Evolutionary conservation across 2,797 vertebrate genomes (phyloP), one percentile per base, ranked within the genome.

Genomic region (Melanogrammus aeglefinus): DNA sequence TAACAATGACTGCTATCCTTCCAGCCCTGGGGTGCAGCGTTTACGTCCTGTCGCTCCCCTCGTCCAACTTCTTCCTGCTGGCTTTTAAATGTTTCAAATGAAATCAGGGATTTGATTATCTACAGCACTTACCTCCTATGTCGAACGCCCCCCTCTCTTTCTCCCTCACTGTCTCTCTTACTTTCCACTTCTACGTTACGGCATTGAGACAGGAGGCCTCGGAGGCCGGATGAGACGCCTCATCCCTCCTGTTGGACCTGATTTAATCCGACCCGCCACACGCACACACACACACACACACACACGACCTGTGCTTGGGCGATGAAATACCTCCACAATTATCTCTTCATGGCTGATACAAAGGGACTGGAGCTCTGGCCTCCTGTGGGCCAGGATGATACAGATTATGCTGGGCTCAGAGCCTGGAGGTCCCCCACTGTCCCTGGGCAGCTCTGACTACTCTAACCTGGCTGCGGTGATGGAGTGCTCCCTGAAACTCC

Each of bases 311-410:
- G 86, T 89, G 83, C 78, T 87, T 81, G 88, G 88, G 80, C 87
- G 88, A 84, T 85, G 85, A 90, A 88, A 91, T 88, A 90, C 85
- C 85, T 63, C 79, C 38, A 87, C 88, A 91, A 92, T 92, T 91
- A 92, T 92, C 88, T 83, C 80, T 88, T 92, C 91, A 90, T 6
- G 84, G 79, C 88, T 93, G 91, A 93, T 92, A 90, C 84, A 92
- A 91, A 87, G 84, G 75, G 88, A 92, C 88, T 86, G 83, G 78
- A 82, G 76, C 82, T 83, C 81, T 83, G 82, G 83, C 83, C 86
- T 79, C 66, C 85, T 85, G 78, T 86, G 81, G 77, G 78, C 82
- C 84, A 86, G 87, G 89, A 90, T 83, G 83, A 89, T 88, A 79
- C 78, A 90, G 89, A 90, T 91, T 91, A 85, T 79, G 86, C 82